These are phyloP conservation scores for Charadrius vociferus DNA, from an alignment of 2,113 vertebrate genomes.

Conservation along the genomic window DNA sequence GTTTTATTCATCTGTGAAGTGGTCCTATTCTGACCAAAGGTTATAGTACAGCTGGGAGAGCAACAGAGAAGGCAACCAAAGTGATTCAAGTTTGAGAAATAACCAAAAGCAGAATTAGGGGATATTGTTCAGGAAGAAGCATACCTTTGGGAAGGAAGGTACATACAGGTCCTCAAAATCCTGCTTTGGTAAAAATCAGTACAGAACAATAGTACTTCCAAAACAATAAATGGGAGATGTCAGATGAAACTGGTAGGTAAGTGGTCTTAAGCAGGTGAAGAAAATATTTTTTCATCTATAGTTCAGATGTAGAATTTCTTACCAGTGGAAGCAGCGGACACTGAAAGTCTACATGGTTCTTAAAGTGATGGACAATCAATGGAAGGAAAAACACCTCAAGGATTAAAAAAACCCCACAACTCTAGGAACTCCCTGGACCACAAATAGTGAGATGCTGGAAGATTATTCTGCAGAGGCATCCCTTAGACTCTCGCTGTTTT, in stretches of 20 bases:
- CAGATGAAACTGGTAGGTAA: neutral
- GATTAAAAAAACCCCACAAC: neutral
- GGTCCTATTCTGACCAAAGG: neutral
- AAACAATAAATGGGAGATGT: neutral
- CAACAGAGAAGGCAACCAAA: neutral
- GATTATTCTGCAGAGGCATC: neutral
- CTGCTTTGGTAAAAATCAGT: neutral
- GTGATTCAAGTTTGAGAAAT: neutral
- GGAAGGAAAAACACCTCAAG: neutral
- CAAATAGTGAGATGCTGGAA: neutral
- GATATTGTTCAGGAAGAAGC: neutral
- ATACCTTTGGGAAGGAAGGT: neutral
- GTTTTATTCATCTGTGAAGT: neutral
- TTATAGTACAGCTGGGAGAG: neutral
- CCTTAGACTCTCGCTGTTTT: fast-evolving
- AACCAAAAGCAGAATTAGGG: neutral
- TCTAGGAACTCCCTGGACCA: neutral
- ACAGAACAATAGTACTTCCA: neutral
- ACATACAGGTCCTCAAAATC: neutral
- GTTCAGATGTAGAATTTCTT: neutral
- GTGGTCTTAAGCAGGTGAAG: fast-evolving
- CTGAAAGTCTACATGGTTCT: neutral
- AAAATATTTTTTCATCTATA: neutral
- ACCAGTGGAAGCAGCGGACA: neutral
- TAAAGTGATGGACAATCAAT: neutral